Evolutionary conservation across 2,113 vertebrate genomes (phyloP), one percentile per base, ranked within the genome.

Genomic region (Condylura cristata): DNA sequence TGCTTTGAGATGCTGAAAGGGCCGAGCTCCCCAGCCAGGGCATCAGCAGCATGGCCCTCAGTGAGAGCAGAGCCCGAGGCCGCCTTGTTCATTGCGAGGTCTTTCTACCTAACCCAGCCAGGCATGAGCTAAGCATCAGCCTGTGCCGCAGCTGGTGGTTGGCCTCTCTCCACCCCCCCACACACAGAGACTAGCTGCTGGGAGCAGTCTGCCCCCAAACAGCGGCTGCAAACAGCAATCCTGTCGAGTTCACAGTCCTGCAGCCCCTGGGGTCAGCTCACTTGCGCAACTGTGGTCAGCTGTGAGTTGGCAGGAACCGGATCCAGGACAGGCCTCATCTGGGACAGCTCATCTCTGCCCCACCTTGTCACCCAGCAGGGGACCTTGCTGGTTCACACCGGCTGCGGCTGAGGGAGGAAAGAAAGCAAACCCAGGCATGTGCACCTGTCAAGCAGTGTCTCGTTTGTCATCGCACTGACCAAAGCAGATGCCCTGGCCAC

Each of bases 161-260:
- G 44, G 53, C 14, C 61, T 75, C 78, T 44, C 26, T 82, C 5
- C 53, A 28, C 13, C 8, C 53, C n/a, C 13, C 8, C 18, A 17
- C 12, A 24, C 8, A 4, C n/a, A 39, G 3, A 26, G 28, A 7
- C 3, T 0, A 12, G 28, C 6, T 56, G 26, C 26, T 30, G 34
- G 53, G 56, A 53, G 24, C 48, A 72, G 66, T 39, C 20, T 28
- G 18, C 26, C 74, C 85, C 17, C 34, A 61, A 26, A n/a, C 16
- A 24, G 11, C 3, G 11, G 12, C 28, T 65, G 82, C 56, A 74
- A 74, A 46, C 63, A 48, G 68, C 2, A 32, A 53, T 46, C 44
- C 22, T 30, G 7, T 5, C 44, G 28, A 48, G 34, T 78, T 84
- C 87, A 83, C 1, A 0, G 7, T 83, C 71, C 63, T 74, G 46